Percentiles rank a stretch among this genome's conserved stretches.
Conservation (phyloP, 2,797 vertebrate species). For the Carcharodon carcharias region DNA sequence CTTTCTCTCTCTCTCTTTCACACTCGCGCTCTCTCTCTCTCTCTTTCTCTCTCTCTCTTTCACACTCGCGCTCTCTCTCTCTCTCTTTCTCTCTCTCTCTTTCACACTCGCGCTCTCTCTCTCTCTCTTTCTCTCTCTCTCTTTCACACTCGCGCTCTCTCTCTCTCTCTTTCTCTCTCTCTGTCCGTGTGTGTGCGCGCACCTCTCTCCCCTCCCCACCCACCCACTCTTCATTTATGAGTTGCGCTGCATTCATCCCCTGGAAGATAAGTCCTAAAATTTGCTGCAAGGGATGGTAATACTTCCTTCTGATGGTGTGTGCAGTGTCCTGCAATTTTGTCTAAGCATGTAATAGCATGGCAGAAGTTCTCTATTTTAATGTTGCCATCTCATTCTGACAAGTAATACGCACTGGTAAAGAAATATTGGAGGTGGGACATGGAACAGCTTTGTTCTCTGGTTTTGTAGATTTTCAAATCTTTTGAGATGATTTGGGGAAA, state of each 20-base stretch:
- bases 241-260: neutral
- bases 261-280: neutral
- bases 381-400: neutral
- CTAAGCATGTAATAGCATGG: neutral
- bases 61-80: no score
- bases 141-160: neutral
- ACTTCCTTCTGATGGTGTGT: neutral
- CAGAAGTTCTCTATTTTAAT: neutral
- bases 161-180: no score
- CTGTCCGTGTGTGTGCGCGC: no score
- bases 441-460: neutral
- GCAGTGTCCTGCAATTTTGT: neutral
- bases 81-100: no score
- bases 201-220: no score
- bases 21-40: no score
- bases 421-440: neutral
- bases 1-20: no score
- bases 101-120: no score
- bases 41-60: no score
- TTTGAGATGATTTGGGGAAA: neutral
- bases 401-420: neutral
- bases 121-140: no score
- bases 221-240: neutral
- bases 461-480: neutral
- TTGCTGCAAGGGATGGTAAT: neutral